phyloP scores from a whole-genome alignment of 2,888 invertebrate genomes.

The Conchocele bisecta region DNA sequence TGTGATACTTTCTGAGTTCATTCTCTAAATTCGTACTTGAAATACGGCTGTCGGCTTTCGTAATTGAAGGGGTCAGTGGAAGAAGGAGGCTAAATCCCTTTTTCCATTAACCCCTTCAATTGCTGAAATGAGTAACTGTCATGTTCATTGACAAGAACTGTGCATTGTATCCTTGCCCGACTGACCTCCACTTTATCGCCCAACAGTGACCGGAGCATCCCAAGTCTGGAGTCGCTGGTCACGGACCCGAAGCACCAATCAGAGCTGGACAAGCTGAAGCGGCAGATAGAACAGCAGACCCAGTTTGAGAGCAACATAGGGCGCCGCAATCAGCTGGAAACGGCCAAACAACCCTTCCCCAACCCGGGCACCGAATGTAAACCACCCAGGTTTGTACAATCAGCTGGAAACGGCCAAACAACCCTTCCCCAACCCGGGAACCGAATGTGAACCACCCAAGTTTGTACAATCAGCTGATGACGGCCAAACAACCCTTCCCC shows the following conservation, averaged over 20 bases:
- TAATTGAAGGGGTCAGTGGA: no score
- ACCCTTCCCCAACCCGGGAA: slow-evolving; percentile 83
- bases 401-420: slow-evolving; percentile 72
- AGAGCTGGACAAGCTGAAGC: slow-evolving; percentile 88
- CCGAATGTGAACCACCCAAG: slow-evolving; percentile 83
- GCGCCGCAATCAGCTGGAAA: slow-evolving; percentile 70
- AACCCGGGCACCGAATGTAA: slow-evolving; percentile 84
- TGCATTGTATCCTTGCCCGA: no score
- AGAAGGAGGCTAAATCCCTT: no score
- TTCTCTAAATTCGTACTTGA: no score
- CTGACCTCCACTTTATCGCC: no score
- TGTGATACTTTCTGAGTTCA: no score
- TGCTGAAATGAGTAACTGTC: no score
- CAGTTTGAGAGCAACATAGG: slow-evolving; percentile 78
- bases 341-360: slow-evolving; percentile 78
- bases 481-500: slow-evolving; percentile 78
- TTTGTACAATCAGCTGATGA: slow-evolving; percentile 72
- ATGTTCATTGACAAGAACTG: no score
- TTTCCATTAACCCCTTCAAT: no score
- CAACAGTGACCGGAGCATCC: slow-evolving; percentile 95
- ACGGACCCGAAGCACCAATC: slow-evolving; percentile 84
- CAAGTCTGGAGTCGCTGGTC: slow-evolving; percentile 91
- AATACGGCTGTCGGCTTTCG: no score
- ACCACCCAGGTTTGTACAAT: slow-evolving; percentile 78
- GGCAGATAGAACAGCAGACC: slow-evolving; percentile 82